Evolutionary conservation across 2,888 invertebrate genomes (phyloP), one percentile per base, ranked within the genome.

Genomic region (Lysandra coridon): DNA sequence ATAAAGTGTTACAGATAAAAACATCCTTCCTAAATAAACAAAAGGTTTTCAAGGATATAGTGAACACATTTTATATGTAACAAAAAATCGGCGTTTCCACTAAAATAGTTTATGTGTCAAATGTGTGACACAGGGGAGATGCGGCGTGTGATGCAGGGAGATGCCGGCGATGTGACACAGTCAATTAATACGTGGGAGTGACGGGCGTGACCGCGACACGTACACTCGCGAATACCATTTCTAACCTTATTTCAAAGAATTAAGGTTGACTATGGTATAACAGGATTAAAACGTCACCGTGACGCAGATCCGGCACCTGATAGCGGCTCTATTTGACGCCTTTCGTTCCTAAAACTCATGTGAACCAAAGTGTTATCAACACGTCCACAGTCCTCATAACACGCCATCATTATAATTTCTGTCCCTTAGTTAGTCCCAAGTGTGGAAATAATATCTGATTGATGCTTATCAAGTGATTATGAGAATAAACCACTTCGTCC

Each of bases 161-260:
- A 88, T 88, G 88, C 85, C 84, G 85, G 83, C 84, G 85, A 91
- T 93, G 92, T 93, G 92, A 92, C 86, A 83, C 83, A 94, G 93
- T 93, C 94, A 93, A 94, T 94, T 94, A 94, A 91, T 92, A 93
- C 93, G 94, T 93, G 93, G 93, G 93, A 93, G 94, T 92, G 93
- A 84, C 87, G 86, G 87, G 91, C 94, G 93, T 94, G 94, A 94
- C 93, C 91, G 92, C 91, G 89, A 92, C 93, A 92, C 91, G 93
- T 37, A 17, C 33, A 14, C 5, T 17, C 69, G 33, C 1, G 33
- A 2, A 69, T 14, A 37, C 69, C 81, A 84, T 69, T 69, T 69
- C 33, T 12, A 69, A 69, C 33, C 10, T 4, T 69, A 69, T 69
- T 69, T 2, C 12, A 33, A 17, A 17, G 30, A 14, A 37, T 14